phyloP scores from a whole-genome alignment of 2,113 vertebrate genomes.

The Cheilinus undulatus region DNA sequence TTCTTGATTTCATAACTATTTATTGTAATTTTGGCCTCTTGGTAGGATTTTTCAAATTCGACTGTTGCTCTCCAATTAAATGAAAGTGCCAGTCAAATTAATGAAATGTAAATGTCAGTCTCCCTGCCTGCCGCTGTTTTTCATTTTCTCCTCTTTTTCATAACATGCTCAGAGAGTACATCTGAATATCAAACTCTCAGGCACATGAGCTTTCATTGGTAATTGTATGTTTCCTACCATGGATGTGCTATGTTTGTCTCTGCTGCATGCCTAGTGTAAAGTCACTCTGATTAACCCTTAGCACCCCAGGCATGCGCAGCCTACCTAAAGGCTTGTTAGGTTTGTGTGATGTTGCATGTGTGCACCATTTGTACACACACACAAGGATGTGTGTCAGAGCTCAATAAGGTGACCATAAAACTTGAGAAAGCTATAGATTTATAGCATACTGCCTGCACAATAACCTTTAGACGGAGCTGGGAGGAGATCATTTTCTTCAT shows the following conservation, averaged over 20 bases:
- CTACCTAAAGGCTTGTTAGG: slow-evolving; percentile 44
- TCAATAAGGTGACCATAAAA: slow-evolving; percentile 30
- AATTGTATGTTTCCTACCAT: slow-evolving; percentile 38
- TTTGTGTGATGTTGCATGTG: slow-evolving; percentile 16
- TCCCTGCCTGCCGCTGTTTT: slow-evolving; percentile 33
- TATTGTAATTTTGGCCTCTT: slow-evolving; percentile 27
- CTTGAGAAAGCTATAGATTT: slow-evolving; percentile 21
- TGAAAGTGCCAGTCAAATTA: slow-evolving; percentile 50
- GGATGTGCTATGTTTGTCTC: slow-evolving; percentile 12
- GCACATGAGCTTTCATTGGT: slow-evolving; percentile 23
- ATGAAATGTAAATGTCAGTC: slow-evolving; percentile 65
- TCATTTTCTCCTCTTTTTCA: slow-evolving; percentile 23
- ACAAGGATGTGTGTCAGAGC: slow-evolving; percentile 3
- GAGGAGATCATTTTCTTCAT: slow-evolving; percentile 24
- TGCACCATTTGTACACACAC: slow-evolving; percentile 22
- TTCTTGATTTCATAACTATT: slow-evolving; percentile 27
- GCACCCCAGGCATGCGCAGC: slow-evolving; percentile 31
- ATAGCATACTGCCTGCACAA: slow-evolving; percentile 40
- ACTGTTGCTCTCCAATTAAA: slow-evolving; percentile 50
- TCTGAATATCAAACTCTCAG: slow-evolving; percentile 25
- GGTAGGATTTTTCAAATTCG: slow-evolving; percentile 41
- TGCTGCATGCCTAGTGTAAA: slow-evolving; percentile 41
- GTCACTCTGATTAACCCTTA: slow-evolving; percentile 48
- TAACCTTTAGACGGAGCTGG: slow-evolving; percentile 50
- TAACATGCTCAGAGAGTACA: slow-evolving; percentile 9